Evolutionary conservation across 2,888 invertebrate species (phyloP), one percentile per base, ranked within the genome.

Genomic region (Meganola albula): DNA sequence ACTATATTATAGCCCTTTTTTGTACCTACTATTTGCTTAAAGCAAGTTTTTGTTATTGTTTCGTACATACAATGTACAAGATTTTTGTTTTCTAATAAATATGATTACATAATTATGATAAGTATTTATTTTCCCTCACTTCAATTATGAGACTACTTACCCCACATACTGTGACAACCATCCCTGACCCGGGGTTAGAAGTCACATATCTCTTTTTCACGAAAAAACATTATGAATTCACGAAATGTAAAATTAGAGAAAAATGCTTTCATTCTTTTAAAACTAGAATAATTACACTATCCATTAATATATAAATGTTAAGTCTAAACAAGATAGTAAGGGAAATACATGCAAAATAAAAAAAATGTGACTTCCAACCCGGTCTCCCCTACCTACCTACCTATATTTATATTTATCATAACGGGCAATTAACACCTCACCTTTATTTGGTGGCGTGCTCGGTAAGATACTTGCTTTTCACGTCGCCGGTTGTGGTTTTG

Each of bases 171-270:
- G 37, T 38, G 30, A 38, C 37, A 38, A 38, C 37, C 33, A 38
- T 33, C 33, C 37, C 37, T 22, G 37, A 33, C 23, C 11, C 33
- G 30, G 33, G 37, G 33, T 38, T 38, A 38, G 21, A 38, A 33
- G 37, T 38, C 30, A 34, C 34, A 16, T 6, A 5, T 16, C 16
- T 16, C 16, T 16, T 32, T 26, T 24, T 25, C 10, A n/a, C n/a
- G 11, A 32, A 32, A 20, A 18, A 27, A 20, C 2, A 8, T 11
- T 18, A 27, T 27, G 20, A 20, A 20, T 27, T 4, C 21, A 18
- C 20, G n/a, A 20, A n/a, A 20, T 8, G 12, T 11, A 27, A n/a
- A 8, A 9, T 27, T 27, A 27, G 27, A n/a, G 27, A 18, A 27
- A 27, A 27, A 27, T 8, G 6, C 9, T 9, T n/a, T 20, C 14